Evolutionary conservation across 1,140 invertebrate genomes (phyloP).

Genomic region (Pteromalus puparum): DNA sequence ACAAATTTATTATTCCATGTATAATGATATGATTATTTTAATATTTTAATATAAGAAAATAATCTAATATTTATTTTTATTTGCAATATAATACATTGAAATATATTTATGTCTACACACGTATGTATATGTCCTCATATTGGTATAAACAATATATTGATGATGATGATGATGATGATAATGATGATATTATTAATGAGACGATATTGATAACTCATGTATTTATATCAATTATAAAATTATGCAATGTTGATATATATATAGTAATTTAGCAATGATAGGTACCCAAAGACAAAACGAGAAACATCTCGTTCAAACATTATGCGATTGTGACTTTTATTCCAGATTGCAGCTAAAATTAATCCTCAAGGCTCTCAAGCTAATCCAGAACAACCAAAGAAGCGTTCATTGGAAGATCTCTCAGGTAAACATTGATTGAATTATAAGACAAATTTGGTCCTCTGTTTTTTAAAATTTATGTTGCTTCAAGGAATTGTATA

Average conservation of each 20-base stretch:
- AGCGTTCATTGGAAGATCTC: constrained; percentile 86
- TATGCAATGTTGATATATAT: neutral
- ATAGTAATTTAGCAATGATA: constrained; percentile 8
- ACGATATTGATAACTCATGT: constrained; percentile 46
- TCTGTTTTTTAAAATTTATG: constrained; percentile 31
- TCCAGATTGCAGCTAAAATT: constrained; percentile 91
- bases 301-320: constrained; percentile 48
- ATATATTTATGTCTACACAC: constrained; percentile 59
- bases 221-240: constrained; percentile 8
- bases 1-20: neutral
- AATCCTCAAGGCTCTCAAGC: constrained; percentile 80
- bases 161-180: neutral
- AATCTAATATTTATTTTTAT: constrained; percentile 22
- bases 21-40: constrained; percentile 1
- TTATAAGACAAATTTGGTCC: constrained; percentile 38
- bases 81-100: constrained; percentile 35
- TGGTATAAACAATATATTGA: constrained; percentile 29
- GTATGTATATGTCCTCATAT: constrained; percentile 21
- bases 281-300: constrained; percentile 29
- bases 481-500: constrained; percentile 17
- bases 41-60: neutral
- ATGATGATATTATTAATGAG: constrained; percentile 23
- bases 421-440: constrained; percentile 73
- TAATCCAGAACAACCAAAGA: constrained; percentile 75
- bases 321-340: constrained; percentile 55